Conservation (phyloP, 2,113 vertebrate genomes). For the Triplophysa siluroides region DNA sequence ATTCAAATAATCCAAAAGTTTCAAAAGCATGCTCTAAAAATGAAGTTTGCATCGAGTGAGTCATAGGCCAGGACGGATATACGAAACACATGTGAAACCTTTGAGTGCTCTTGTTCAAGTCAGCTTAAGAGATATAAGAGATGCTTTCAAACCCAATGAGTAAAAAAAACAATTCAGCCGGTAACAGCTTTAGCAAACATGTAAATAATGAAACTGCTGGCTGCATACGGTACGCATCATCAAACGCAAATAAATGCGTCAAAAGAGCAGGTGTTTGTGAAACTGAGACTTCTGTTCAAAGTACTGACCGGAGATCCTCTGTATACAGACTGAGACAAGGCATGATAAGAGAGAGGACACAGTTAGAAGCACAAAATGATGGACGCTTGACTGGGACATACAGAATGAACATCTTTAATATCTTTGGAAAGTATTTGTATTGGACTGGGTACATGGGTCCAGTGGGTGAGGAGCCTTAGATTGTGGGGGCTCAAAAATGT, state of each 20-base stretch:
- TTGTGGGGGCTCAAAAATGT: no score
- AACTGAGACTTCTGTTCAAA: slow-evolving; percentile 25
- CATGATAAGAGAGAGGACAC: slow-evolving; percentile 67
- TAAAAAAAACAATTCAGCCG: slow-evolving; percentile 1
- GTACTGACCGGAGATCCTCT: slow-evolving; percentile 98
- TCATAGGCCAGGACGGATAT: background rate
- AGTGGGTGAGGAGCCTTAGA: no score
- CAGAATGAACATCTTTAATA: background rate
- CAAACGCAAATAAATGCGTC: slow-evolving; percentile 31
- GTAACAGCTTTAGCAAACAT: background rate
- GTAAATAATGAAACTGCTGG: background rate
- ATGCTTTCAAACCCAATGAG: background rate
- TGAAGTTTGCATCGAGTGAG: background rate
- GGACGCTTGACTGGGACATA: slow-evolving; percentile 2
- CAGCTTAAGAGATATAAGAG: background rate
- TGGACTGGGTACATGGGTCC: background rate
- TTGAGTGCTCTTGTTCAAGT: background rate
- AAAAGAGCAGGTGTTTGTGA: slow-evolving; percentile 11
- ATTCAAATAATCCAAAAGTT: background rate
- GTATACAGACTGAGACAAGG: slow-evolving; percentile 84
- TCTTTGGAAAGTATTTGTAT: slow-evolving; percentile 5
- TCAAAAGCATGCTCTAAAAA: background rate
- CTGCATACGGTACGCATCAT: slow-evolving; percentile 8
- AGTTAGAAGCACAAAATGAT: slow-evolving; percentile 55
- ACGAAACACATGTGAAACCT: background rate